phyloP scores from a whole-genome alignment of 2,888 invertebrate species.

The Saturnia japonica region DNA sequence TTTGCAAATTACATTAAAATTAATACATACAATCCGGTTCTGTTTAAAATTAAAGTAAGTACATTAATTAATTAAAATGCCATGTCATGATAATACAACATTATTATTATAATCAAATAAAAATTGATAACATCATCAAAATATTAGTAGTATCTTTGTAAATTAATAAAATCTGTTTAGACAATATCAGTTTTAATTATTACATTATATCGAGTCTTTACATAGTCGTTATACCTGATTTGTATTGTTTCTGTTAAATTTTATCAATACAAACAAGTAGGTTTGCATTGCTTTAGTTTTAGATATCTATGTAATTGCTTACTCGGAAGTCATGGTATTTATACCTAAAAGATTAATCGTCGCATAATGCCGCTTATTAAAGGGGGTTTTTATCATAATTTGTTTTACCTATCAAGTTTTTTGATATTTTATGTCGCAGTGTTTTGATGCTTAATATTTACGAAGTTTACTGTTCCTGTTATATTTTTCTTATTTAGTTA shows the following conservation, averaged over 20 bases:
- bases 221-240: neutral
- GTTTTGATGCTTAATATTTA: too few relatives aligned
- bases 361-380: neutral
- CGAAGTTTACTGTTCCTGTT: too few relatives aligned
- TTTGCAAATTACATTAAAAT: too few relatives aligned
- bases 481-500: too few relatives aligned
- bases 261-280: neutral
- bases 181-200: neutral
- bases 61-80: neutral
- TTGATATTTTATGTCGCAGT: too few relatives aligned
- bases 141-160: neutral
- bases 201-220: neutral
- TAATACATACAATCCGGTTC: neutral
- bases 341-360: neutral
- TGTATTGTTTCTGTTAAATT: neutral
- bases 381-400: neutral
- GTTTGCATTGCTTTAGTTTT: neutral
- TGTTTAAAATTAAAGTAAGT: neutral
- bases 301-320: neutral
- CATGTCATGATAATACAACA: neutral
- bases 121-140: neutral
- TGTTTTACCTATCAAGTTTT: neutral
- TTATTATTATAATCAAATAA: neutral
- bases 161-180: neutral
- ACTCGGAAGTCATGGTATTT: neutral